Evolutionary conservation across 2,888 invertebrate genomes (phyloP).

Genomic region (Hecatera dysodea): DNA sequence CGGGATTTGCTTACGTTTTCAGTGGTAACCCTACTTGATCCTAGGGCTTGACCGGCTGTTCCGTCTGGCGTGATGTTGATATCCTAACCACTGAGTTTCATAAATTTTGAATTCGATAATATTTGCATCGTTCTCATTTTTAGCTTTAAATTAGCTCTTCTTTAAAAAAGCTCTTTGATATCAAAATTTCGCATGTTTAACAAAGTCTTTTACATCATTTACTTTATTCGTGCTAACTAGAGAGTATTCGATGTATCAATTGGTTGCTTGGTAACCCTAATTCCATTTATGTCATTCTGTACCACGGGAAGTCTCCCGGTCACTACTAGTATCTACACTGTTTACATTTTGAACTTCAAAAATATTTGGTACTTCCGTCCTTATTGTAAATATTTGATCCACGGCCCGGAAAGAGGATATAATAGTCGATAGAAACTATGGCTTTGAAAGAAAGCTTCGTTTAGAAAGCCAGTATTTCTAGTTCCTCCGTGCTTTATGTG

Average conservation of each 20-base stretch:
- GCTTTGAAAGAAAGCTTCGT: slow-evolving; percentile 20
- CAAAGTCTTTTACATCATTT: neutral
- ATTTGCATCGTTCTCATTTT: neutral
- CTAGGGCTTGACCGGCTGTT: slow-evolving; percentile 15
- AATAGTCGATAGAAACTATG: slow-evolving; percentile 1
- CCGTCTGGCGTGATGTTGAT: slow-evolving; percentile 6
- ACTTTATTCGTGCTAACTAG: neutral
- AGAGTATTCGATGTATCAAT: neutral
- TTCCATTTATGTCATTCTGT: slow-evolving; percentile 28
- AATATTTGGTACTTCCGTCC: slow-evolving; percentile 67
- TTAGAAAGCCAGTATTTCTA: slow-evolving; percentile 17
- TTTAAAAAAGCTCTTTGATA: no score
- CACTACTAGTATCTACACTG: slow-evolving; percentile 46
- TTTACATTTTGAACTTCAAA: slow-evolving; percentile 59
- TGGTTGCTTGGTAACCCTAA: slow-evolving; percentile 55
- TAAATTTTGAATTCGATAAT: neutral
- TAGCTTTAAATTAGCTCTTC: no score
- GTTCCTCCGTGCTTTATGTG: slow-evolving; percentile 27
- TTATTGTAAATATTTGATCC: slow-evolving; percentile 58
- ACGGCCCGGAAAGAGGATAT: slow-evolving; percentile 31
- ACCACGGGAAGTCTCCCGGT: slow-evolving; percentile 58
- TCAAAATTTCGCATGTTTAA: neutral
- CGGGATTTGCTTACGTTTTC: slow-evolving; percentile 33
- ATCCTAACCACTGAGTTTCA: neutral
- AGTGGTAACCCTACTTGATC: slow-evolving; percentile 35